These are phyloP conservation scores for Xestoiulus laeticollis DNA, from an alignment of 2,888 invertebrate species.

Conservation along the genomic window DNA sequence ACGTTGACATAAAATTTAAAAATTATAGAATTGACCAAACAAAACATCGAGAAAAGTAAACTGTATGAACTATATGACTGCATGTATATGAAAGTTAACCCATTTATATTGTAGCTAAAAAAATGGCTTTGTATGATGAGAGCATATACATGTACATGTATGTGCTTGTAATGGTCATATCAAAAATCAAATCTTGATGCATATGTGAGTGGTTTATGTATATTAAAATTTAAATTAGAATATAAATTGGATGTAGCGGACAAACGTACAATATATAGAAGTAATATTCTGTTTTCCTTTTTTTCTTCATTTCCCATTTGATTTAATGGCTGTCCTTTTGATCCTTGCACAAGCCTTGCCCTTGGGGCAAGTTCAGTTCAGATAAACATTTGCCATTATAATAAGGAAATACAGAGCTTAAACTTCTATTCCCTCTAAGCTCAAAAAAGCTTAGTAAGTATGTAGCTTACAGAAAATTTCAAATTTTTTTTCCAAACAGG, in stretches of 20 bases:
- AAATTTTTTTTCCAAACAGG: neutral
- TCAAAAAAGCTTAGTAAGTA: neutral
- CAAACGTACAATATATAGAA: neutral
- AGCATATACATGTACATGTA: too few species aligned
- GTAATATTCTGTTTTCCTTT: neutral
- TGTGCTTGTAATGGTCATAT: neutral
- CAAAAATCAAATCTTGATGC: constrained; percentile 7
- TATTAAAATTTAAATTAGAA: neutral
- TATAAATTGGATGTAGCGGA: neutral
- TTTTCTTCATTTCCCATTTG: neutral
- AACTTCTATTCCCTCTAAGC: neutral
- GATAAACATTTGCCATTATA: constrained; percentile 27
- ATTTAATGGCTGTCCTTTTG: neutral
- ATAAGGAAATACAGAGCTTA: constrained; percentile 2
- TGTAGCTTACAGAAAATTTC: neutral
- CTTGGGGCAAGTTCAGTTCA: neutral
- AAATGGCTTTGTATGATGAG: neutral
- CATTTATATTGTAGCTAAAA: neutral
- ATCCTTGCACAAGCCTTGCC: neutral
- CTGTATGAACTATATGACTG: neutral
- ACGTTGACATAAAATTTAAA: too few species aligned
- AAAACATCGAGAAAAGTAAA: neutral
- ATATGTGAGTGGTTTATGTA: neutral
- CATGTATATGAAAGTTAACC: neutral
- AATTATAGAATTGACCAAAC: neutral